A percentile compares a stretch with the other conserved stretches of the same genome.
Evolutionary conservation across 2,113 vertebrate genomes (phyloP).

Genomic region (Forbesichthys papilliferus): DNA sequence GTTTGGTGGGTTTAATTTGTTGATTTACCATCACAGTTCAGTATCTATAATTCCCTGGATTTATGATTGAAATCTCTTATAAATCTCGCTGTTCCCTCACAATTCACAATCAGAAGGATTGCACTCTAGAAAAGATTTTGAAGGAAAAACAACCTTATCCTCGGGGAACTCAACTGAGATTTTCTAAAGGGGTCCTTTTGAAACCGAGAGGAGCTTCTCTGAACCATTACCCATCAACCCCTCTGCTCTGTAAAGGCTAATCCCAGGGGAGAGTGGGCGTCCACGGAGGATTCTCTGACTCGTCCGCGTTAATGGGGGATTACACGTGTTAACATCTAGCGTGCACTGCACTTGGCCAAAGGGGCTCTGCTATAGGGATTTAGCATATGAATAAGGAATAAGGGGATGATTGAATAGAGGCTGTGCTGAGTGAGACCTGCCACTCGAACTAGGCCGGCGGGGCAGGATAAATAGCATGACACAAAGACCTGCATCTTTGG

Average conservation of each 20-base stretch:
- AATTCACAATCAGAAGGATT: too few relatives aligned
- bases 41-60: conserved; percentile 21
- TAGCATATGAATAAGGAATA: conserved; percentile 80
- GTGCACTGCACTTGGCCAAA: conserved; percentile 68
- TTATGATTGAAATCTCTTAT: conserved; percentile 17
- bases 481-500: conserved; percentile 45
- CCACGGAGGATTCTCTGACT: conserved; percentile 59
- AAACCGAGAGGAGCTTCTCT: conserved; percentile 58
- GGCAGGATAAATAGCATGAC: conserved; percentile 48
- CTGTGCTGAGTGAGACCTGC: conserved; percentile 62
- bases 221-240: conserved; percentile 67
- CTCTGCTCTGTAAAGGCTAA: conserved; percentile 49
- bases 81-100: conserved; percentile 16
- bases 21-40: conserved; percentile 3
- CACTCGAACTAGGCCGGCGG: conserved; percentile 47
- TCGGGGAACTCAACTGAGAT: not conserved
- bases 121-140: too few relatives aligned
- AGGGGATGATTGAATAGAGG: conserved; percentile 64
- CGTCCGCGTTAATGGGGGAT: conserved; percentile 75
- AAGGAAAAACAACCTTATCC: not conserved
- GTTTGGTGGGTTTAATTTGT: conserved; percentile 1
- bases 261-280: conserved; percentile 59
- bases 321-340: conserved; percentile 79
- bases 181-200: conserved; percentile 32
- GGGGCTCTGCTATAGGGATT: conserved; percentile 61